Evolutionary conservation across 2,888 invertebrate genomes (phyloP), one percentile per base, ranked within the genome.

Genomic region (Orthosia incerta): DNA sequence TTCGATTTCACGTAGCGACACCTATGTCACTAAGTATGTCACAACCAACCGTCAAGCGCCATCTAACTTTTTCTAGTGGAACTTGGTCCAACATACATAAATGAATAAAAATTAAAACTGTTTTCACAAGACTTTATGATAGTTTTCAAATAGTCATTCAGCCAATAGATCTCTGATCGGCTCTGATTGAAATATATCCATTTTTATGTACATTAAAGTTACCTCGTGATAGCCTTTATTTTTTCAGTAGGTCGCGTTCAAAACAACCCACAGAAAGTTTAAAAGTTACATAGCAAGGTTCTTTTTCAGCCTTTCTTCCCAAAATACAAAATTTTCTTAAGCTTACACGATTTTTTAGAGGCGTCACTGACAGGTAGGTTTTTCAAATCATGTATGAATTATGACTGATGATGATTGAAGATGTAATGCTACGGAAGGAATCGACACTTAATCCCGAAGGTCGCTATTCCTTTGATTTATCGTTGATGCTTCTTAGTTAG

Each of bases 1-100:
- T 15, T 45, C 12, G 59, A 13, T 39, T n/a, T 2, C 16, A 16
- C 20, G 26, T 20, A 67, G 67, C 67, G 67, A 48, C 67, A 57
- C 48, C 57, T 67, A 59, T 48, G 7, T 23, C 20, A 18, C n/a
- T 31, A n/a, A 2, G 2, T 46, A 9, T 45, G 23, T 46, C 62
- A 46, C n/a, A 68, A 23, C 3, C 15, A 46, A 20, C 5, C 1
- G 1, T 48, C 1, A 5, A 63, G 70, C 48, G 64, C 31, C 64
- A 70, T 56, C 55, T 70, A 23, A 13, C 15, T 15, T 16, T 15
- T 16, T n/a, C 11, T 61, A 56, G 4, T 23, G 18, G 13, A 55
- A 56, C 18, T 56, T 23, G 3, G 9, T 15, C n/a, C 15, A 45
- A 18, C 45, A 5, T 9, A 18, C 45, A 5, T 9, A 18, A 15